phyloP scores from a whole-genome alignment of 2,888 invertebrate genomes.

The Cheilosia pagana region DNA sequence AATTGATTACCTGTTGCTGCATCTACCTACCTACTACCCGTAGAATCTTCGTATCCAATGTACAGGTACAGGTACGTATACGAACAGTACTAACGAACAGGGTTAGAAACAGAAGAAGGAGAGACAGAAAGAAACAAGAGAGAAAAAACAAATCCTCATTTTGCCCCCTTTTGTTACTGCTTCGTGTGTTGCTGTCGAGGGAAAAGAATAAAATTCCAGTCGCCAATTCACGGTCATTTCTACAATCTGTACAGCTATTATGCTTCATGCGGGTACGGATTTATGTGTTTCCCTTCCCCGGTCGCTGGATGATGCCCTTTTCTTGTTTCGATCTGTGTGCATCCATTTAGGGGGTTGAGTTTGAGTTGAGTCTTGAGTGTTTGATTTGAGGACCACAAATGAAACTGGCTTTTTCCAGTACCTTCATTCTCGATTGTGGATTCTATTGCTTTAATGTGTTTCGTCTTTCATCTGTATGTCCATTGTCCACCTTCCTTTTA shows the following conservation, averaged over 20 bases:
- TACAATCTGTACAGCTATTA: slow-evolving; percentile 74
- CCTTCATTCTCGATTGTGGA: not conserved
- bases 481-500: not conserved
- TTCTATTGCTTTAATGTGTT: slow-evolving; percentile 10
- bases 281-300: slow-evolving; percentile 11
- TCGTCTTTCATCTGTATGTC: not conserved
- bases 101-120: slow-evolving; percentile 33
- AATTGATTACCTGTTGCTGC: slow-evolving; percentile 74
- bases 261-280: slow-evolving; percentile 38
- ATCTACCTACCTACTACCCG: slow-evolving; percentile 32
- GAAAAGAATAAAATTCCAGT: slow-evolving; percentile 53
- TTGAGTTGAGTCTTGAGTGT: no score
- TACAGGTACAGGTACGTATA: slow-evolving; percentile 8
- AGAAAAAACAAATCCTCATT: slow-evolving; percentile 32
- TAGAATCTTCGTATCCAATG: slow-evolving; percentile 38
- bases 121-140: not conserved
- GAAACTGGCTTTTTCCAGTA: slow-evolving; percentile 16
- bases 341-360: slow-evolving; percentile 25
- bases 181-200: slow-evolving; percentile 19
- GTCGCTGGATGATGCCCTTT: slow-evolving; percentile 67
- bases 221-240: slow-evolving; percentile 73
- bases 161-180: slow-evolving; percentile 19
- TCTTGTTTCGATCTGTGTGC: slow-evolving; percentile 38
- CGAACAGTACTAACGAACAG: slow-evolving; percentile 21
- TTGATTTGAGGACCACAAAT: not conserved